These are phyloP conservation scores for Poeciliopsis occidentalis DNA, from an alignment of 2,113 vertebrate species.

Conservation along the genomic window DNA sequence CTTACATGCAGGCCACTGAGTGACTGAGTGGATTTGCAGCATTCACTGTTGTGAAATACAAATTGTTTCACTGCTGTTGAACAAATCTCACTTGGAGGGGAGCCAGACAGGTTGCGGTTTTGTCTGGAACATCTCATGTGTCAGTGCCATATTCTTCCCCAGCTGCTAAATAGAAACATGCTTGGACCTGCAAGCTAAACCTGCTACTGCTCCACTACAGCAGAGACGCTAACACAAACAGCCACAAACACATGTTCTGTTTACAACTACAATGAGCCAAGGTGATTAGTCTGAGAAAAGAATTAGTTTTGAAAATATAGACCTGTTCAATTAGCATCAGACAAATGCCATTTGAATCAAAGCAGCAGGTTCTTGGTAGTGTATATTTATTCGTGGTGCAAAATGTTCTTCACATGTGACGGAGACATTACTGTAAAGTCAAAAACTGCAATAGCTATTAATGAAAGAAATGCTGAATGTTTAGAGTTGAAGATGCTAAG, in stretches of 20 bases:
- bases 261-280: slow-evolving; percentile 19
- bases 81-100: slow-evolving; percentile 64
- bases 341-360: slow-evolving; percentile 17
- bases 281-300: slow-evolving; percentile 27
- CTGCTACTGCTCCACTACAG: slow-evolving; percentile 42
- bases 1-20: background rate
- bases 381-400: background rate
- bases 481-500: too few species aligned
- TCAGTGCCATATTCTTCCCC: slow-evolving; percentile 71
- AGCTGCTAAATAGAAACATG: slow-evolving; percentile 70
- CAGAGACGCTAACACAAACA: slow-evolving; percentile 19
- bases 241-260: slow-evolving; percentile 20
- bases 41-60: slow-evolving; percentile 55
- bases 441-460: background rate
- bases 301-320: slow-evolving; percentile 37
- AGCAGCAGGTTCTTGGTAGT: slow-evolving; percentile 2
- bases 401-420: background rate
- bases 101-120: slow-evolving; percentile 64
- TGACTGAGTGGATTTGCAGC: slow-evolving; percentile 55
- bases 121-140: slow-evolving; percentile 72
- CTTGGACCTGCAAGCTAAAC: slow-evolving; percentile 54
- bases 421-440: background rate
- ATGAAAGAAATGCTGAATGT: too few species aligned
- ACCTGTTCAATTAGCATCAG: slow-evolving; percentile 2
- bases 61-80: slow-evolving; percentile 62